phyloP scores from a whole-genome alignment of 2,797 vertebrate genomes.

The Cuniculus paca region DNA sequence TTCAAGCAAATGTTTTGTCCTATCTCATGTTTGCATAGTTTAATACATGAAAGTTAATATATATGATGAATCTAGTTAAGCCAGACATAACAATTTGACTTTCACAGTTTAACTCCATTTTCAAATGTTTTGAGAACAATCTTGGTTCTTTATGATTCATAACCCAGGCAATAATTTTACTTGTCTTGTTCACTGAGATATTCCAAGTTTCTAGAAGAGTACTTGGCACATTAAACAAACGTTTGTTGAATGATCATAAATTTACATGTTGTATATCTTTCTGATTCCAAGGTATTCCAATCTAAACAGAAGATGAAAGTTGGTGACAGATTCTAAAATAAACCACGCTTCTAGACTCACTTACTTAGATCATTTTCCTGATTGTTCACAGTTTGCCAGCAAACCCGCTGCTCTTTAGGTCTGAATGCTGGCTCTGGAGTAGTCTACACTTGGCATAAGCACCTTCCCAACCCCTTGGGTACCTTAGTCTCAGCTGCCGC shows the following conservation, averaged over 20 bases:
- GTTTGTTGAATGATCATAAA: background rate
- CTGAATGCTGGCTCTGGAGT: background rate
- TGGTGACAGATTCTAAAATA: background rate
- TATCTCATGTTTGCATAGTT: background rate
- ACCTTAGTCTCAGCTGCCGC: conserved; percentile 63
- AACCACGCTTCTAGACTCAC: background rate
- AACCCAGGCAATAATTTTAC: background rate
- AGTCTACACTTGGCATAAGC: background rate
- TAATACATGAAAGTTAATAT: background rate
- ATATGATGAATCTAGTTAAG: background rate
- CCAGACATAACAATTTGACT: background rate
- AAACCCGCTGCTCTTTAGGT: background rate
- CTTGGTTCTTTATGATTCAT: background rate
- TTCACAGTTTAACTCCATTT: background rate
- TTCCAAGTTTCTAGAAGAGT: too few species aligned
- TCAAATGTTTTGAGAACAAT: background rate
- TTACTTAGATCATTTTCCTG: background rate
- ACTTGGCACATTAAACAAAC: background rate
- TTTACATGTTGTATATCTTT: background rate
- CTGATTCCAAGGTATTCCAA: background rate
- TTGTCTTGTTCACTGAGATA: background rate
- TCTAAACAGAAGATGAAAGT: background rate
- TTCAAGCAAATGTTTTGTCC: background rate
- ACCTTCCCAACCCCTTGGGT: conserved; percentile 38
- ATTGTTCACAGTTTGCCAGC: background rate